Conservation (phyloP, 92 coral and sea anemone genomes). For the Umimayanthus chanpuru region DNA sequence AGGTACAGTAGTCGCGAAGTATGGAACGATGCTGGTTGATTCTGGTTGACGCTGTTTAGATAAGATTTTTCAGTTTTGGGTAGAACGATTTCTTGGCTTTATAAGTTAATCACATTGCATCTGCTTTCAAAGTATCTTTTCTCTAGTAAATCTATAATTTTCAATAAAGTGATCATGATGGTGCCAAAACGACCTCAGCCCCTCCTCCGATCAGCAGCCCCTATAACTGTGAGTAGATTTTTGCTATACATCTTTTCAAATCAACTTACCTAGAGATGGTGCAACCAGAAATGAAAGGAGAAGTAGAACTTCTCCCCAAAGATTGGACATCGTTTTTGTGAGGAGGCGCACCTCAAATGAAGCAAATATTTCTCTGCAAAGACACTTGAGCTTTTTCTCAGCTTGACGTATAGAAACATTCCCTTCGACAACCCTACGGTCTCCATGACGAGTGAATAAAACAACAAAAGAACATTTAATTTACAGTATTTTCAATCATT, state of each 20-base stretch:
- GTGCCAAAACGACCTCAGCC: no score
- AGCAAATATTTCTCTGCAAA: neutral
- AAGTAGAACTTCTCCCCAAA: neutral
- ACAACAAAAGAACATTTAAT: neutral
- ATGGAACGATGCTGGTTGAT: no score
- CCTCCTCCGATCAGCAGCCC: no score
- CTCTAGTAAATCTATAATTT: no score
- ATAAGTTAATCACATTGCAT: no score
- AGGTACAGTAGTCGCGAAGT: no score
- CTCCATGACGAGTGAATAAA: neutral
- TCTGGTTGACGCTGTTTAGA: no score
- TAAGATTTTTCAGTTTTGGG: no score
- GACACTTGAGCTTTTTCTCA: neutral
- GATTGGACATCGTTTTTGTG: neutral
- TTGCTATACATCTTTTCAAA: neutral
- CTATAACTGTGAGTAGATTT: no score
- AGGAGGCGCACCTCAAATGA: neutral
- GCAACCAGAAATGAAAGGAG: neutral
- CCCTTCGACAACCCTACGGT: neutral
- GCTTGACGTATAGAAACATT: neutral
- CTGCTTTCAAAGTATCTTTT: no score
- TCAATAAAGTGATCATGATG: no score
- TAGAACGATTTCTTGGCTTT: neutral
- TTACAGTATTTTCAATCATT: neutral
- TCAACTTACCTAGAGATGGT: neutral